A percentile compares a stretch with the other conserved stretches of the same genome.
phyloP scores from a whole-genome alignment of 2,888 invertebrate genomes.

The Agriopis aurantiaria region DNA sequence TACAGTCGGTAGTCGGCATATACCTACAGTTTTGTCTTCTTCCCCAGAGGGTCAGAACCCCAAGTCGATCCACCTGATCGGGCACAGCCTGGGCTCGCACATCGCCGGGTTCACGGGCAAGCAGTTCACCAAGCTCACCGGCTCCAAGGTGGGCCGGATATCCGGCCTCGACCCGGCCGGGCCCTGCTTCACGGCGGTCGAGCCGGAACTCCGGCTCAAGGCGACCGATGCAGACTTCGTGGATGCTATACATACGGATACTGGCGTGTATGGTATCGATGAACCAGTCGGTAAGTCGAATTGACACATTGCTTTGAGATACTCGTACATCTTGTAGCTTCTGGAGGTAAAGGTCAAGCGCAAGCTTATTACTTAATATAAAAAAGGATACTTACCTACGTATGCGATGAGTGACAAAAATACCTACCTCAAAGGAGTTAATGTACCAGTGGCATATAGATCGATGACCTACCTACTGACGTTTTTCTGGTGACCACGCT shows the following conservation, averaged over 20 bases:
- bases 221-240: slow-evolving; percentile 69
- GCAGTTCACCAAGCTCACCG: slow-evolving; percentile 61
- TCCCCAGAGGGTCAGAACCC: slow-evolving; percentile 66
- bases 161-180: slow-evolving; percentile 78
- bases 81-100: slow-evolving; percentile 79
- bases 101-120: slow-evolving; percentile 74
- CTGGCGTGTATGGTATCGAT: slow-evolving; percentile 69
- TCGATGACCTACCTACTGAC: too few species aligned
- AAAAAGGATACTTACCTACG: too few species aligned
- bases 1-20: too few species aligned
- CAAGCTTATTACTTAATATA: too few species aligned
- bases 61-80: slow-evolving; percentile 69
- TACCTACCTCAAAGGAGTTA: too few species aligned
- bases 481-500: too few species aligned
- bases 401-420: too few species aligned
- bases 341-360: too few species aligned
- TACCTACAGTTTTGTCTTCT: not conserved
- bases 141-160: slow-evolving; percentile 64
- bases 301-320: not conserved
- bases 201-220: slow-evolving; percentile 57
- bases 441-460: too few species aligned
- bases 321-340: not conserved
- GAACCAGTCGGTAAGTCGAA: slow-evolving; percentile 64
- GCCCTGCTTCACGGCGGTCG: slow-evolving; percentile 73
- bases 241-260: slow-evolving; percentile 72